These are phyloP conservation scores for Xenopus laevis DNA, from an alignment of 2,113 vertebrate species.

Conservation along the genomic window DNA sequence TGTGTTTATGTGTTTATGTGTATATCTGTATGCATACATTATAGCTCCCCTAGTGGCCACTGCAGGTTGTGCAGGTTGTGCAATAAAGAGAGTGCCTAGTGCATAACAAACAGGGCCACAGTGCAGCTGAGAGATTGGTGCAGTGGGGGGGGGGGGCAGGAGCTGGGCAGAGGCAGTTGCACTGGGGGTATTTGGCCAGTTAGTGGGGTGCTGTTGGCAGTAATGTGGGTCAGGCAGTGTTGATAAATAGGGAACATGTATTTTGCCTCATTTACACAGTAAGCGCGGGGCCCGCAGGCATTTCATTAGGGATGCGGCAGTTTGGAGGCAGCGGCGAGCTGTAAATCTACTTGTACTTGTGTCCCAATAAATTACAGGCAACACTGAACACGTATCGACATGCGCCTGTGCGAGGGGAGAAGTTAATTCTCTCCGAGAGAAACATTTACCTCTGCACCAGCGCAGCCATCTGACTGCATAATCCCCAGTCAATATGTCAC, in stretches of 20 bases:
- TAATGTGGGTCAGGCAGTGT: not conserved
- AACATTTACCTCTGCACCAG: not conserved
- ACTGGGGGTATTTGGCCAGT: too few relatives aligned
- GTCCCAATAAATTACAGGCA: slow-evolving; percentile 6
- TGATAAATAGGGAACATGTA: not conserved
- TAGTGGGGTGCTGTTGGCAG: too few relatives aligned
- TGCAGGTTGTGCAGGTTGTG: too few relatives aligned
- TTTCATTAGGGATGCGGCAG: slow-evolving; percentile 13
- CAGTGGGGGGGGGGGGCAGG: too few relatives aligned
- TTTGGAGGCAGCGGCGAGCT: not conserved
- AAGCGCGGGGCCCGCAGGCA: not conserved
- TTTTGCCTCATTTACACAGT: slow-evolving; percentile 6
- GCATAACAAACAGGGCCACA: too few relatives aligned
- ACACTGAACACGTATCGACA: not conserved
- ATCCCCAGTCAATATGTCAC: not conserved
- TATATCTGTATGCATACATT: too few relatives aligned
- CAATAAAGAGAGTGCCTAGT: too few relatives aligned
- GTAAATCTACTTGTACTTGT: slow-evolving; percentile 26
- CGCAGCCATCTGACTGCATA: not conserved
- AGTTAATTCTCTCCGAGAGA: not conserved
- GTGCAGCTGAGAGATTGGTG: too few relatives aligned
- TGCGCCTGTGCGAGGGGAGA: not conserved
- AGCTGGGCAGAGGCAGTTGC: too few relatives aligned
- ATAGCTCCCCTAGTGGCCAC: too few relatives aligned
- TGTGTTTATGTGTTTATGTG: too few relatives aligned